Evolutionary conservation across 2,113 vertebrate species (phyloP).

Genomic region (Turnix velox): DNA sequence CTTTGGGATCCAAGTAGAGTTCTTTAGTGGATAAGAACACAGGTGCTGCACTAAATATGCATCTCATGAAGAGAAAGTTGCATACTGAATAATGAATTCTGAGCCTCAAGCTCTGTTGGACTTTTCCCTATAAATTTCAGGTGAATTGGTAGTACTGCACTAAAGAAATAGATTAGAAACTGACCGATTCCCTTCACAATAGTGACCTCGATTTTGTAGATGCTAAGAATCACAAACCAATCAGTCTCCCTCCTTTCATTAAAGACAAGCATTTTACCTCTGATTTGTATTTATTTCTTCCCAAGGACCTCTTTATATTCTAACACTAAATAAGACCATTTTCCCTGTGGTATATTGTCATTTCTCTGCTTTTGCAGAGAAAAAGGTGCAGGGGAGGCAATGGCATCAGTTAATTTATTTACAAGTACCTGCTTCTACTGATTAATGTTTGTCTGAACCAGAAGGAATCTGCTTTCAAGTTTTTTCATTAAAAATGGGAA

Average conservation of each 20-base stretch:
- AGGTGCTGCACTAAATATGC: not conserved
- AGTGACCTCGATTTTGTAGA: slow-evolving; percentile 56
- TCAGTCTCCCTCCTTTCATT: slow-evolving; percentile 22
- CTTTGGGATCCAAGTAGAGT: not conserved
- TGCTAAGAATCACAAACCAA: slow-evolving; percentile 36
- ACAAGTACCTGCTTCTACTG: slow-evolving; percentile 50
- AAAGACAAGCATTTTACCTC: slow-evolving; percentile 43
- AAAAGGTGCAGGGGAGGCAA: slow-evolving; percentile 13
- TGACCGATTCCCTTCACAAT: slow-evolving; percentile 24
- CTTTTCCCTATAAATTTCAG: slow-evolving; percentile 36
- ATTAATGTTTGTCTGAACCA: slow-evolving; percentile 57
- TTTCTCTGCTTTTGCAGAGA: slow-evolving; percentile 40
- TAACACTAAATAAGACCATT: slow-evolving; percentile 24
- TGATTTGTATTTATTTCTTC: slow-evolving; percentile 48
- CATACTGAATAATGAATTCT: slow-evolving; percentile 44
- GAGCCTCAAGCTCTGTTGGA: not conserved
- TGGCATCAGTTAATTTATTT: slow-evolving; percentile 66
- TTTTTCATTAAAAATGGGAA: slow-evolving; percentile 63
- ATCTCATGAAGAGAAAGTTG: slow-evolving; percentile 6
- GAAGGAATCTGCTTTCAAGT: slow-evolving; percentile 47
- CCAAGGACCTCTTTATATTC: not conserved
- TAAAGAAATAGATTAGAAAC: slow-evolving; percentile 51
- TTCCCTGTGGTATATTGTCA: slow-evolving; percentile 25
- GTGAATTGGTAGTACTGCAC: slow-evolving; percentile 8
- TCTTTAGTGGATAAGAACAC: not conserved